Percentiles rank a stretch among this genome's conserved stretches.
Evolutionary conservation across 2,113 vertebrate species (phyloP).

Genomic region (Micromys minutus): DNA sequence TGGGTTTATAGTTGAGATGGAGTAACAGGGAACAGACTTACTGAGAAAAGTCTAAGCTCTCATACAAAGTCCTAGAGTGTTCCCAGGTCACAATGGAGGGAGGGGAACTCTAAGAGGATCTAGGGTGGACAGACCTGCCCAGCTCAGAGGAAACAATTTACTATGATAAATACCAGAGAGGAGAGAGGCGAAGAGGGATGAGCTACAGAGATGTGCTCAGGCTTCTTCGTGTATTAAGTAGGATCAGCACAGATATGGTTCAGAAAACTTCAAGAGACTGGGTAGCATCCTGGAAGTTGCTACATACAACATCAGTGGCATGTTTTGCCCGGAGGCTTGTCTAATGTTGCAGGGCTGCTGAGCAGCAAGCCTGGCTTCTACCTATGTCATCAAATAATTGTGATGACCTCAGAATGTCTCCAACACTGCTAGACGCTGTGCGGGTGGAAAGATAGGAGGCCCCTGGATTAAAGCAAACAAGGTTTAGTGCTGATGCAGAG

Average conservation of each 20-base stretch:
- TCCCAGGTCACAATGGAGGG: not conserved
- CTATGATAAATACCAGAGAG: not conserved
- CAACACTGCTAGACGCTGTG: not conserved
- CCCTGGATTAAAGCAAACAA: not conserved
- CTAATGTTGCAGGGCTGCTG: too few relatives aligned
- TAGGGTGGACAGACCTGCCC: not conserved
- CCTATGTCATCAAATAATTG: accelerated
- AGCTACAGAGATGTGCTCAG: not conserved
- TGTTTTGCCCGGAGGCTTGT: not conserved
- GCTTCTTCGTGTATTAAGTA: not conserved
- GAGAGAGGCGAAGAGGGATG: not conserved
- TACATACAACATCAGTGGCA: accelerated
- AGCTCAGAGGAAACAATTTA: not conserved
- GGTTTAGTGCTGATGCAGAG: not conserved
- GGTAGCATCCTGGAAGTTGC: not conserved
- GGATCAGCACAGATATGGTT: not conserved
- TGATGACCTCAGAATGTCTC: not conserved
- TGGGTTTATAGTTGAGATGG: not conserved
- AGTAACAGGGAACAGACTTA: not conserved
- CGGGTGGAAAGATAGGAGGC: not conserved
- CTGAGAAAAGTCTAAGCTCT: not conserved
- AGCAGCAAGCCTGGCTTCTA: not conserved
- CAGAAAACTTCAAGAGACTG: not conserved
- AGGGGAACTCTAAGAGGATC: not conserved
- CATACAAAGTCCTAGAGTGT: not conserved